These are phyloP conservation scores for Andrena cerasifolii DNA, from an alignment of 1,140 invertebrate species.

Conservation along the genomic window DNA sequence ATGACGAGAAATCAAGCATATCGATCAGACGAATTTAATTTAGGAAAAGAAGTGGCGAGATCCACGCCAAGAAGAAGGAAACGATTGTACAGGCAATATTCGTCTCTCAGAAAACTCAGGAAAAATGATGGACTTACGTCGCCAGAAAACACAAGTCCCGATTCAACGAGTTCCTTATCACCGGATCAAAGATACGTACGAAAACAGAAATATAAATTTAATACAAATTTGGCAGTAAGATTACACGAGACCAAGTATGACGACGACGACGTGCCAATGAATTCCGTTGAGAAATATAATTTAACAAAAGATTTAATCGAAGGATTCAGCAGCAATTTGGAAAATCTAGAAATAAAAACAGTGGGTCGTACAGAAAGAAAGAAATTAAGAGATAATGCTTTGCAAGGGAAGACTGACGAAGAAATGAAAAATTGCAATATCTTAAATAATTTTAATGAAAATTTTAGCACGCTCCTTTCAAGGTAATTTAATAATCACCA, in stretches of 20 bases:
- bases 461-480: neutral
- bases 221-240: constrained; percentile 60
- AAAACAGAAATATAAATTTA: constrained; percentile 11
- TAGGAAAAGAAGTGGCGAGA: constrained; percentile 35
- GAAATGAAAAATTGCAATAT: constrained; percentile 20
- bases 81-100: constrained; percentile 28
- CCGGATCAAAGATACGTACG: neutral
- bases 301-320: neutral
- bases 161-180: constrained; percentile 32
- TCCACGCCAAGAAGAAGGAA: constrained; percentile 60
- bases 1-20: constrained; percentile 27
- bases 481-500: constrained; percentile 13
- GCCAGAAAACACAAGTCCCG: constrained; percentile 28
- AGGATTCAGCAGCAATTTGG: constrained; percentile 3
- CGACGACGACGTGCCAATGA: constrained; percentile 44
- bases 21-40: constrained; percentile 23
- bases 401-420: constrained; percentile 10
- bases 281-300: constrained; percentile 9
- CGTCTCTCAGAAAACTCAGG: constrained; percentile 14
- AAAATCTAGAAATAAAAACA: neutral
- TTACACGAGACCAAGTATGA: constrained; percentile 67
- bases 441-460: constrained; percentile 24
- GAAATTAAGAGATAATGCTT: constrained; percentile 8
- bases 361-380: neutral
- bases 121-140: constrained; percentile 11